Evolutionary conservation across 2,797 vertebrate species (phyloP), one percentile per base, ranked within the genome.

Genomic region (Coregonus sp.): DNA sequence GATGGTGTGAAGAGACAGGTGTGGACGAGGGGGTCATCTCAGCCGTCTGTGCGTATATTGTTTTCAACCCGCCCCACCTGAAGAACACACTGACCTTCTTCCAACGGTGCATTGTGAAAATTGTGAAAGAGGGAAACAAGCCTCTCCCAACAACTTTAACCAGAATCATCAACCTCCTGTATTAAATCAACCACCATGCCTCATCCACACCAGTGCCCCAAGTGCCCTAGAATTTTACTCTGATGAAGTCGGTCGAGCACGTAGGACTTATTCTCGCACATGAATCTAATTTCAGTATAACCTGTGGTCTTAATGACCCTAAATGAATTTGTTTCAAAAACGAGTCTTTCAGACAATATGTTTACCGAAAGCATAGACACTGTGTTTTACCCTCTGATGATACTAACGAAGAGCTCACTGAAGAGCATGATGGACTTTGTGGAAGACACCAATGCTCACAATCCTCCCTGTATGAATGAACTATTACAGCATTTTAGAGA

Each of bases 191-290:
- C 16, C 29, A 33, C 11, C 29, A 61, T 25, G 7, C 33, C 54
- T 74, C 18, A 0, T 4, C 31, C 20, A 18, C 50, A 54, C 31
- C 37, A 47, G 63, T 68, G 68, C 35, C 25, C 68, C 3, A 76
- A 59, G 59, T 61, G 74, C 52, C 11, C 9, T 5, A 35, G 52
- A 52, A 69, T 14, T 40, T 0, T 25, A 31, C 31, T 59, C 67
- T 76, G 29, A 35, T 73, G 25, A 80, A 80, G 74, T 61, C 74
- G 37, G 3, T 80, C 70, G 68, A 83, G 29, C 81, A 75, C 61
- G 35, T 83, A 63, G 70, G 82, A 72, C 73, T 80, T 66, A 65
- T 76, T 65, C 82, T 78, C 56, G 67, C 70, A 29, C 74, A 81
- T 74, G 51, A 81, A 52, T 50, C 71, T 25, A 78, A 77, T 69